Conservation (phyloP, 2,888 invertebrate species). For the Linnaemya tessellans region DNA sequence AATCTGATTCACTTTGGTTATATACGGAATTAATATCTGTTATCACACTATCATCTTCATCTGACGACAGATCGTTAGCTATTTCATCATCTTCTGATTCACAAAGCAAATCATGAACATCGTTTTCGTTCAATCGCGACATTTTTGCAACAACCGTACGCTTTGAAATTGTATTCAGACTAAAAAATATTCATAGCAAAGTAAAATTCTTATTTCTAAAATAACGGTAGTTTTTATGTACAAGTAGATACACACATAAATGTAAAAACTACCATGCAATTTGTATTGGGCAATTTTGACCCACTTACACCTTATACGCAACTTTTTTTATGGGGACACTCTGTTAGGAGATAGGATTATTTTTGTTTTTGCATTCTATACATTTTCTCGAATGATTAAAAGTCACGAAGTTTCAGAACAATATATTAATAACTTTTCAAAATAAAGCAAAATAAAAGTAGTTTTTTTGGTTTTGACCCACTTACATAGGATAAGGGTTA, state of each 20-base stretch:
- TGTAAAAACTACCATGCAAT: no score
- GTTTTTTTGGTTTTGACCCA: constrained; percentile 2
- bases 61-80: constrained; percentile 18
- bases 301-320: neutral
- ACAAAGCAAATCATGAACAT: constrained; percentile 11
- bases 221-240: no score
- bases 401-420: no score
- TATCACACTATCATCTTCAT: no score
- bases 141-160: constrained; percentile 9
- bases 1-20: constrained; percentile 19
- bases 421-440: constrained; percentile 10
- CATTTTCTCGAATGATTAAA: no score
- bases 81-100: constrained; percentile 5
- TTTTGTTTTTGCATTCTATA: constrained; percentile 7
- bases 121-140: constrained; percentile 7
- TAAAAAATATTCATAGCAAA: constrained; percentile 28
- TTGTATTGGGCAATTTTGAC: no score
- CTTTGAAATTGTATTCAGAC: constrained; percentile 20
- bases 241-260: no score
- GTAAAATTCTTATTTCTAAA: no score
- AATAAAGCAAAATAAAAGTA: constrained; percentile 19
- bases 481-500: neutral
- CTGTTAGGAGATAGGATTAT: constrained; percentile 14
- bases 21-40: constrained; percentile 17
- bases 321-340: constrained; percentile 15